A percentile compares a stretch with the other conserved stretches of the same genome.
phyloP scores from a whole-genome alignment of 2,888 invertebrate genomes.

The Erebia ligea region DNA sequence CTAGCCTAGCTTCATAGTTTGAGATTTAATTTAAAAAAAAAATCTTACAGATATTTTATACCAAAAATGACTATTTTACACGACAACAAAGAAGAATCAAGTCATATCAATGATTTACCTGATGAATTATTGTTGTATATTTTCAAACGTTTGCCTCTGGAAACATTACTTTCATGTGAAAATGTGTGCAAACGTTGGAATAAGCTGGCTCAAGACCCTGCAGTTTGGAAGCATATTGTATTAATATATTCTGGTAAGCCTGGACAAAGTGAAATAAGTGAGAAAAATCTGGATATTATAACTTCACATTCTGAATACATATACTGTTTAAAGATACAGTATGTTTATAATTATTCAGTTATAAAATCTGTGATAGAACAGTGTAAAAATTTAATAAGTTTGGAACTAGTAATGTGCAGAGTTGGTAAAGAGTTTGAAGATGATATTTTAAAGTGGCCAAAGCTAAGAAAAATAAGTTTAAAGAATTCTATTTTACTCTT shows the following conservation, averaged over 20 bases:
- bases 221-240: slow-evolving; percentile 63
- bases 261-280: slow-evolving; percentile 62
- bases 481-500: slow-evolving; percentile 66
- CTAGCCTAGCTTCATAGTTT: too few relatives aligned
- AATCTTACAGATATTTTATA: not conserved
- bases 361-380: slow-evolving; percentile 60
- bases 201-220: slow-evolving; percentile 58
- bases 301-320: slow-evolving; percentile 60
- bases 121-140: slow-evolving; percentile 69
- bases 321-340: slow-evolving; percentile 65
- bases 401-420: slow-evolving; percentile 75
- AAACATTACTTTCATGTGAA: slow-evolving; percentile 63
- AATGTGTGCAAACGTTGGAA: slow-evolving; percentile 68
- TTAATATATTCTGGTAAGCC: slow-evolving; percentile 69
- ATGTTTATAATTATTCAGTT: slow-evolving; percentile 63
- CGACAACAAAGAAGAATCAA: slow-evolving; percentile 16
- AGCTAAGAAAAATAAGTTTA: slow-evolving; percentile 65
- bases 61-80: slow-evolving; percentile 33
- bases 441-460: slow-evolving; percentile 61
- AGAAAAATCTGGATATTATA: slow-evolving; percentile 60
- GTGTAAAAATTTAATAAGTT: slow-evolving; percentile 62
- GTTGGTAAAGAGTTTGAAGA: slow-evolving; percentile 63
- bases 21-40: too few relatives aligned
- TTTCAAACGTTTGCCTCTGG: slow-evolving; percentile 65
- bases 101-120: slow-evolving; percentile 59